Evolutionary conservation across 23 tunicate species (phyloP), one percentile per base, ranked within the genome.

Genomic region (Ascidia mentula): DNA sequence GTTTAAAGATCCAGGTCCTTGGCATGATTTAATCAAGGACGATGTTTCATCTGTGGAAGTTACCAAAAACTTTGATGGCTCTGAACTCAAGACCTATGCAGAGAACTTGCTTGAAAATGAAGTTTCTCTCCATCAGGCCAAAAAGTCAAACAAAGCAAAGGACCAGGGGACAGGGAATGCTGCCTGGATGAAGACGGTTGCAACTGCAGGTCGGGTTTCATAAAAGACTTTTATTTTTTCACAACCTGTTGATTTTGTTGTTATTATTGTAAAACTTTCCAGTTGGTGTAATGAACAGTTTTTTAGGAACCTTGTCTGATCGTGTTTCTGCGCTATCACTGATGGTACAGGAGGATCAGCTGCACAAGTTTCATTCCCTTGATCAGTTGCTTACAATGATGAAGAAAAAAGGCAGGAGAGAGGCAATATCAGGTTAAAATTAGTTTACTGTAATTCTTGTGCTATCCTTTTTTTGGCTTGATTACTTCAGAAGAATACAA

Each of bases 281-380:
- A n/a, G n/a, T n/a, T n/a, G n/a, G n/a, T n/a, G n/a, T n/a, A n/a
- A n/a, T n/a, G n/a, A n/a, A n/a, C n/a, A n/a, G n/a, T n/a, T 59
- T 84, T 75, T 26, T 45, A 91, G 97, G 97, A 59, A 91, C 97
- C 5, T 31, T 87, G 20, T 86, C 89, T 70, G 97, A 91, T 73
- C 53, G 84, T 18, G 82, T 91, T 82, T 83, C 97, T 37, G 88
- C 97, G 12, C 73, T 82, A 17, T 89, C 86, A 37, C 59, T 86
- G 31, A 79, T 82, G 85, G 32, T 82, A 8, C 85, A 86, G 38
- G 72, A 86, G 59, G 84, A 90, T 71, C 97, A 87, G 5, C 36
- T 91, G 4, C 97, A 91, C 73, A 91, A 86, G 36, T 82, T 83
- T 32, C 71, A 75, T 40, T 45, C 85, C 38, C 83, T 91, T 81